Percentiles rank a stretch among this genome's conserved stretches.
These are phyloP conservation scores for Scaptomyza tumidula DNA, from an alignment of 2,888 invertebrate species.

Conservation along the genomic window DNA sequence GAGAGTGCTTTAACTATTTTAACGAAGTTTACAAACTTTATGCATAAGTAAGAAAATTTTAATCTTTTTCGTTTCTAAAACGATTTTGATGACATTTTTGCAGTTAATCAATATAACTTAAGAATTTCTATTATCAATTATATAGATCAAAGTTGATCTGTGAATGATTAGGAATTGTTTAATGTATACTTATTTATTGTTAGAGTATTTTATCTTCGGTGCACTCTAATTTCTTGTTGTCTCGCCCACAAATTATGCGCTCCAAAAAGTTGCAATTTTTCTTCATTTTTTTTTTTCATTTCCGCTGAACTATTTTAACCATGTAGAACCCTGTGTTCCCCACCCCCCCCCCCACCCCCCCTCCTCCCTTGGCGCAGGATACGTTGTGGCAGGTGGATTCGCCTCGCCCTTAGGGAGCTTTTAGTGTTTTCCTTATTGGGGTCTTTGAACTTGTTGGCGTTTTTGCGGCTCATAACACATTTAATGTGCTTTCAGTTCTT, in stretches of 20 bases:
- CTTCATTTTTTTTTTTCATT: conserved; percentile 49
- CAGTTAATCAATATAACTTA: too few species aligned
- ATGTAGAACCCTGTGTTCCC: not conserved
- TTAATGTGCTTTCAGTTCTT: too few species aligned
- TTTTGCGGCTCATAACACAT: conserved; percentile 69
- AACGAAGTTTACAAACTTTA: too few species aligned
- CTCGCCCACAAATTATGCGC: not conserved
- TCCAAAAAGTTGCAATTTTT: conserved; percentile 37
- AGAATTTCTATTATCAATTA: too few species aligned
- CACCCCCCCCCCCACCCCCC: not conserved
- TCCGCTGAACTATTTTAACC: conserved; percentile 65
- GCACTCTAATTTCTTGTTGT: conserved; percentile 8
- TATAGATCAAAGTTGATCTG: too few species aligned
- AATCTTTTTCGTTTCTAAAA: too few species aligned
- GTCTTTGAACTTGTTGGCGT: conserved; percentile 71
- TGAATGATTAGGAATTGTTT: too few species aligned
- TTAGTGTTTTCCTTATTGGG: conserved; percentile 18
- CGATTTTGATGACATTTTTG: too few species aligned
- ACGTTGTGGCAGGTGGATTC: conserved; percentile 18
- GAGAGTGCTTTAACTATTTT: too few species aligned
- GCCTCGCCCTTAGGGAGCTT: not conserved
- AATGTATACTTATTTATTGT: not conserved
- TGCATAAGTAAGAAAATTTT: too few species aligned
- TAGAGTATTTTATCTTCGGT: conserved; percentile 1
- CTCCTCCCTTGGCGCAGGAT: conserved; percentile 19